Conservation (phyloP, 2,888 invertebrate species). For the Heliconius aoede region DNA sequence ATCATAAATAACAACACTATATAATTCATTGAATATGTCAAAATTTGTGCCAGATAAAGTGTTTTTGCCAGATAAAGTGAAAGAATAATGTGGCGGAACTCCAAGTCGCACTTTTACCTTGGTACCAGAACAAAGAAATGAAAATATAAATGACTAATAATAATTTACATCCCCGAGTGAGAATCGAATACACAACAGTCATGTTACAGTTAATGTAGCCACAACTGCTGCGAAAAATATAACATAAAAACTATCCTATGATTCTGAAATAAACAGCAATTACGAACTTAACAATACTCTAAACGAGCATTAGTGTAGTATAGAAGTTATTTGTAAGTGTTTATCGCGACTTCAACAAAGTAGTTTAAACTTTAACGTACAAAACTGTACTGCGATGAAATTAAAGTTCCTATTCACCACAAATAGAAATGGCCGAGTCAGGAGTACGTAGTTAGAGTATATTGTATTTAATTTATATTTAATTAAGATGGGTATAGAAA, state of each 20-base stretch:
- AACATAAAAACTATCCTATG: not conserved
- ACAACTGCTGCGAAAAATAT: too few species aligned
- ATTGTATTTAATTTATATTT: not conserved
- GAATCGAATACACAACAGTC: too few species aligned
- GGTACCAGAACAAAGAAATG: too few species aligned
- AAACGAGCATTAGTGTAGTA: conserved; percentile 13
- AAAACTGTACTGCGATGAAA: conserved; percentile 18
- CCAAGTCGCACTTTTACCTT: too few species aligned
- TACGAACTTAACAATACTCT: conserved; percentile 7
- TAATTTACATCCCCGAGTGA: too few species aligned
- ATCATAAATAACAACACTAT: too few species aligned
- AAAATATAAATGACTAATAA: too few species aligned
- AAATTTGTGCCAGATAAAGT: too few species aligned
- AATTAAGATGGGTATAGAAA: not conserved
- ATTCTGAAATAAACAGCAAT: not conserved
- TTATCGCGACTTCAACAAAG: conserved; percentile 24
- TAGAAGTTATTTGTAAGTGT: conserved; percentile 11
- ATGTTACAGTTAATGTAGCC: too few species aligned
- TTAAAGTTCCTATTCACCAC: conserved; percentile 5
- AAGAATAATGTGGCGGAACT: too few species aligned
- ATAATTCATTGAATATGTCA: too few species aligned
- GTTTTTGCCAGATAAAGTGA: too few species aligned
- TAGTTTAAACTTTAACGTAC: conserved; percentile 4
- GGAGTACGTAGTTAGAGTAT: not conserved
- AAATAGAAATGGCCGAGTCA: conserved; percentile 1